A percentile compares a stretch with the other conserved stretches of the same genome.
Evolutionary conservation across 1,140 invertebrate genomes (phyloP).

Genomic region (Drosophila gunungcola): DNA sequence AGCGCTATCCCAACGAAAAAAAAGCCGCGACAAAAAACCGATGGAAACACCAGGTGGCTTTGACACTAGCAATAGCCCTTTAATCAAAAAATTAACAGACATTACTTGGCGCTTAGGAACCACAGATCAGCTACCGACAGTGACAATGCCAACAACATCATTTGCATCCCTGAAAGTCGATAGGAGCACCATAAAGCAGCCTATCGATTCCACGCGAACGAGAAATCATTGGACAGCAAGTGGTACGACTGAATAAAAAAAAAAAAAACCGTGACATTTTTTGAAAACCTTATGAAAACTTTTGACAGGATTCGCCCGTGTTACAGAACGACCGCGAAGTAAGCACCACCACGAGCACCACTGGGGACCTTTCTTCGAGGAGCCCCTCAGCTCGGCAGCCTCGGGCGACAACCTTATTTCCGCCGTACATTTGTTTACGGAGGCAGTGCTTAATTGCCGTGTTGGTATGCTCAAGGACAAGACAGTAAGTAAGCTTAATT

Average conservation of each 20-base stretch:
- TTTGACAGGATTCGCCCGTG: constrained; percentile 74
- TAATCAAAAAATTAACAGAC: constrained; percentile 40
- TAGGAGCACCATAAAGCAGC: constrained; percentile 54
- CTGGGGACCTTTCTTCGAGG: constrained; percentile 92
- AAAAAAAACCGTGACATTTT: not conserved
- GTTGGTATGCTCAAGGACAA: constrained; percentile 93
- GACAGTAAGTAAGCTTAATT: constrained; percentile 87
- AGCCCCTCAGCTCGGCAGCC: constrained; percentile 82
- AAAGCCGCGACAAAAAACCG: not conserved
- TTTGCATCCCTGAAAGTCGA: constrained; percentile 50
- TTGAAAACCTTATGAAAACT: not conserved
- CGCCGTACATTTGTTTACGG: constrained; percentile 90
- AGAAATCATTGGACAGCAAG: constrained; percentile 61
- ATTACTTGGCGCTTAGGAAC: constrained; percentile 5
- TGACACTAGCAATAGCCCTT: constrained; percentile 39
- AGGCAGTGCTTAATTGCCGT: constrained; percentile 91
- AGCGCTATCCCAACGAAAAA: constrained; percentile 6
- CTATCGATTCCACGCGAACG: constrained; percentile 55
- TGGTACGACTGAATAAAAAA: constrained; percentile 14
- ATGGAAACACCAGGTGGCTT: constrained; percentile 16
- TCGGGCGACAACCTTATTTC: constrained; percentile 86
- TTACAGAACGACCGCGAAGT: constrained; percentile 86
- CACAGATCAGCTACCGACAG: constrained; percentile 19
- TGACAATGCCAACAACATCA: constrained; percentile 15
- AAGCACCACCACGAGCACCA: constrained; percentile 87